phyloP scores from a whole-genome alignment of 2,113 vertebrate genomes.

The Euleptes europaea region DNA sequence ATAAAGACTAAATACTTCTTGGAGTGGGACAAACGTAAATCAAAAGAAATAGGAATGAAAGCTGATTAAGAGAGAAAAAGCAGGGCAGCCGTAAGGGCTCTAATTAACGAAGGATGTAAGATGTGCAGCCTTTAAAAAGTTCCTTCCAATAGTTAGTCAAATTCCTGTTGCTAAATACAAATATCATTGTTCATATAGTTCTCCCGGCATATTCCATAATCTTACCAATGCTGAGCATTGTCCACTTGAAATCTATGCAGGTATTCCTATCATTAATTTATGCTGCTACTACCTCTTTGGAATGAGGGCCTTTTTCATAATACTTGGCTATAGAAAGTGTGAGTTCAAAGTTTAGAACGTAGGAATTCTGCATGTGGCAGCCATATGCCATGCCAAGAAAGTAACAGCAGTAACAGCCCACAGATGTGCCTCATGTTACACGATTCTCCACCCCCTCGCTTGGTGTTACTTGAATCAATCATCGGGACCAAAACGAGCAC shows the following conservation, averaged over 20 bases:
- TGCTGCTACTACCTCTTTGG: neutral
- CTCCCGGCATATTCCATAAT: neutral
- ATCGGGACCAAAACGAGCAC: neutral
- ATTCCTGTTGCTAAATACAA: neutral
- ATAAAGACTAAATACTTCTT: neutral
- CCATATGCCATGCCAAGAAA: neutral
- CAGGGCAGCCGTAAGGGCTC: no score
- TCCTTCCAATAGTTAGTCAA: neutral
- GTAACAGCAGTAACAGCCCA: conserved; percentile 1
- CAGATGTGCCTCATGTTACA: neutral
- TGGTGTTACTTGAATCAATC: conserved; percentile 4
- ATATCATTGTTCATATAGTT: neutral
- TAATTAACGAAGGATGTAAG: neutral
- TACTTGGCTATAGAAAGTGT: neutral
- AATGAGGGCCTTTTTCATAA: neutral
- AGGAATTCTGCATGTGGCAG: neutral
- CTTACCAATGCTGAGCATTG: neutral
- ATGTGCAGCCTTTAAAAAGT: neutral
- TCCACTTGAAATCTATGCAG: neutral
- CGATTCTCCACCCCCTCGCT: neutral
- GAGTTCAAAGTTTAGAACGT: neutral
- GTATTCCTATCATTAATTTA: neutral
- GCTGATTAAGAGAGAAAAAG: neutral
- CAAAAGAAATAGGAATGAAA: neutral
- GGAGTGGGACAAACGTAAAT: neutral